Base-by-base conservation (phyloP, 1,140 invertebrate genomes). In the Apis florea region DNA sequence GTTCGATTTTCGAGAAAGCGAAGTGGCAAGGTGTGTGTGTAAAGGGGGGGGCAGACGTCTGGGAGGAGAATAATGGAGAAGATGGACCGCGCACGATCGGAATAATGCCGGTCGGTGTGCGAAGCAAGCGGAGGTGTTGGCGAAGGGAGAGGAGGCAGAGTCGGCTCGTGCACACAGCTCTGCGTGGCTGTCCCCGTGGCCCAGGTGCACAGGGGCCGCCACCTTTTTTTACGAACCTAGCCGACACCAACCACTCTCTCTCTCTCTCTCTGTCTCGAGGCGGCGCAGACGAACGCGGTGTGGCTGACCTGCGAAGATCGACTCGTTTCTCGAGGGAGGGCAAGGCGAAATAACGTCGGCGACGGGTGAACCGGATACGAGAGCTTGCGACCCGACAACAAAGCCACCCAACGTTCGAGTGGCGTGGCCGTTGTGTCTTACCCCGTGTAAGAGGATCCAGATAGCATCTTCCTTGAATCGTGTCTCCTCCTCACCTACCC, bases 331-430 rank as follows among this genome's bases (percentile, higher is more conserved):
- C 53, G 79, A 13, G 59, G 49, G 63, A 66, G 85, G 83, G 89
- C 89, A 90, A 89, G 85, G 85, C 79, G 90, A 91, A 92, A 90
- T 91, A 92, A 91, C 90, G 88, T 83, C n/a, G 86, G 85, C 88
- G 89, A 90, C 87, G 87, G 31, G 85, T 83, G 86, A 92, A 89
- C 91, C 91, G 91, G 91, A 92, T 92, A 84, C 88, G 84, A 84
- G 79, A 84, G 79, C 53, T 47, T 54, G 79, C 58, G 84, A 84
- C 64, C 51, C 56, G 0, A 6, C 31, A 40, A 40, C 31, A 40
- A 40, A 86, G 26, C 76, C 81, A 77, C 72, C 76, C 74, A 83
- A 26, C 51, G 68, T 53, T 59, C 85, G 82, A 86, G 83, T 15
- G 24, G 86, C 73, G 84, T 76, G 85, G 85, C 86, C 87, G 31